phyloP scores from a whole-genome alignment of 2,888 invertebrate species.

The Eledona agricola region DNA sequence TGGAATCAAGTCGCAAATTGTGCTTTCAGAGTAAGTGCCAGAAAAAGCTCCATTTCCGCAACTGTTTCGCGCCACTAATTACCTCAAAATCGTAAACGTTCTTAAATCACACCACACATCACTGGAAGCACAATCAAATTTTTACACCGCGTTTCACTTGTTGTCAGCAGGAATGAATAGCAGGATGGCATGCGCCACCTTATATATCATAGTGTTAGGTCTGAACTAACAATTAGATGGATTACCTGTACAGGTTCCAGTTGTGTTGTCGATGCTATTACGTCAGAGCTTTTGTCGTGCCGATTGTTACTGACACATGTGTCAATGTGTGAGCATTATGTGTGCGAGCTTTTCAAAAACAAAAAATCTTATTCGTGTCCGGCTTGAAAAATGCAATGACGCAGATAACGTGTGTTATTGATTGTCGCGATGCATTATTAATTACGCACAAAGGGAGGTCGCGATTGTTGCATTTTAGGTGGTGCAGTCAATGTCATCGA shows the following conservation, averaged over 20 bases:
- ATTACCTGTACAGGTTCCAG: constrained; percentile 26
- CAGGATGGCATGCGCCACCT: constrained; percentile 30
- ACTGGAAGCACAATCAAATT: too few relatives aligned
- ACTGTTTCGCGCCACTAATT: too few relatives aligned
- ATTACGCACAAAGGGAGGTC: too few relatives aligned
- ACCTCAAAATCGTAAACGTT: too few relatives aligned
- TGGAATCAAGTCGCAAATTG: too few relatives aligned
- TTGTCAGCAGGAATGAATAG: constrained; percentile 29
- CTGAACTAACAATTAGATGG: constrained; percentile 21
- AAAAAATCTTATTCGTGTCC: background rate
- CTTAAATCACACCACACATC: too few relatives aligned
- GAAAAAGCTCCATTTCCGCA: too few relatives aligned
- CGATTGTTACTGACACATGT: constrained; percentile 32
- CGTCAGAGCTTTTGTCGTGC: constrained; percentile 28
- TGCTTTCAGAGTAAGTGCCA: too few relatives aligned
- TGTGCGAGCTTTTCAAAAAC: constrained; percentile 4
- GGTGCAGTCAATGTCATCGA: too few relatives aligned
- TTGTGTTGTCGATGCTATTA: constrained; percentile 16
- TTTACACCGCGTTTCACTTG: constrained; percentile 32
- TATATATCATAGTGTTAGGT: constrained; percentile 27
- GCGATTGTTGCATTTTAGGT: too few relatives aligned
- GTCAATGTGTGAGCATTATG: constrained; percentile 6
- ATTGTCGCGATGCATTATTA: too few relatives aligned
- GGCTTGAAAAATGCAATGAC: constrained; percentile 3
- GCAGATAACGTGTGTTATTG: constrained; percentile 6